Percentiles rank a stretch among this genome's conserved stretches.
These are phyloP conservation scores for Chaetorhynchus papuensis DNA, from an alignment of 2,113 vertebrate genomes.

Conservation along the genomic window DNA sequence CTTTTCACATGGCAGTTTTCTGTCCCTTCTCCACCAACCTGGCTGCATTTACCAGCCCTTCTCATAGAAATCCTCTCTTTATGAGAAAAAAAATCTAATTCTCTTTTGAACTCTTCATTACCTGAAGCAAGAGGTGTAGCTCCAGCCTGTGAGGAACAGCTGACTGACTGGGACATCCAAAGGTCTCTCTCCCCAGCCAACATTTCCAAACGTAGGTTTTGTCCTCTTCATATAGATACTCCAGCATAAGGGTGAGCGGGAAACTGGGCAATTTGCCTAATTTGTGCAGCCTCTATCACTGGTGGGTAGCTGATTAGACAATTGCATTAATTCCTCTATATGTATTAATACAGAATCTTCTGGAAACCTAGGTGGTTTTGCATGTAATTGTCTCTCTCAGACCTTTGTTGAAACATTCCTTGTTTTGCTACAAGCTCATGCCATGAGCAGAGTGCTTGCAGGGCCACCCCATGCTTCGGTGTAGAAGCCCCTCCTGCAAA, in stretches of 20 bases:
- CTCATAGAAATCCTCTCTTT: neutral
- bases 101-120: neutral
- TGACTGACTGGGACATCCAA: neutral
- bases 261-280: neutral
- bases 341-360: neutral
- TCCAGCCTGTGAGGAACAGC: neutral
- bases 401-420: neutral
- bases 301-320: neutral
- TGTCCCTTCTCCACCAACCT: neutral
- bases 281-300: neutral
- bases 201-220: neutral
- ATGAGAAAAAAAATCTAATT: neutral
- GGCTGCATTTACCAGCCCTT: neutral
- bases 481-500: neutral
- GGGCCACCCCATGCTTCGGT: rapidly evolving
- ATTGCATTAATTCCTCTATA: neutral
- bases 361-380: neutral
- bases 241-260: neutral
- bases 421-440: neutral
- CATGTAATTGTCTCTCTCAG: neutral
- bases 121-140: neutral
- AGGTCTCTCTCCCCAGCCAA: neutral
- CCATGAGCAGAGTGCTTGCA: neutral
- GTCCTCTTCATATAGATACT: neutral
- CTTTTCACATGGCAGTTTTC: neutral